A percentile compares a stretch with the other conserved stretches of the same genome.
phyloP scores from a whole-genome alignment of 1,140 invertebrate species.

The Himalopsyche phryganea region DNA sequence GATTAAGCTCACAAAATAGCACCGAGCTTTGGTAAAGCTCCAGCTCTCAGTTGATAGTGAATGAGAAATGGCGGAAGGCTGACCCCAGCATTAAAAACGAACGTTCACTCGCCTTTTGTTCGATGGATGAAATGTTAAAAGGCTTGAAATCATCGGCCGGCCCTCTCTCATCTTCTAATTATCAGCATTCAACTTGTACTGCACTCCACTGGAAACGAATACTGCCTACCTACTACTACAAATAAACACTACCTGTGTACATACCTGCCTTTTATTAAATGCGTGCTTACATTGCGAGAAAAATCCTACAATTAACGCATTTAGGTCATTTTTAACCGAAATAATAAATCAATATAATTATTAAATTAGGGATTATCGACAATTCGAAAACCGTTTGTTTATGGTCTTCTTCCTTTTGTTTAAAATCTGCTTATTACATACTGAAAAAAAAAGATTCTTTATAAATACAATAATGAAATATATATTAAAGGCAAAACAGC shows the following conservation, averaged over 20 bases:
- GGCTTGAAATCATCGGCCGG: slow-evolving; percentile 29
- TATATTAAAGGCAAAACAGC: too few relatives aligned
- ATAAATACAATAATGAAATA: too few relatives aligned
- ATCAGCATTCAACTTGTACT: slow-evolving; percentile 23
- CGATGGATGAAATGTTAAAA: slow-evolving; percentile 18
- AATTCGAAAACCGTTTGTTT: too few relatives aligned
- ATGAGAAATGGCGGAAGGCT: slow-evolving; percentile 20
- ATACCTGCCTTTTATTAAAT: too few relatives aligned
- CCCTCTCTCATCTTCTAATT: slow-evolving; percentile 29
- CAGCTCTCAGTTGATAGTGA: slow-evolving; percentile 8
- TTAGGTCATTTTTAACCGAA: too few relatives aligned
- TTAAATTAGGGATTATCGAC: too few relatives aligned
- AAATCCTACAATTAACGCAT: too few relatives aligned
- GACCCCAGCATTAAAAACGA: slow-evolving; percentile 30
- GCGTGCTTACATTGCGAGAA: too few relatives aligned
- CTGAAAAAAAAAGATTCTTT: too few relatives aligned
- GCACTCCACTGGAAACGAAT: not conserved
- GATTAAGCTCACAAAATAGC: not conserved
- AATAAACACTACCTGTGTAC: not conserved
- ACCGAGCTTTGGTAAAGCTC: slow-evolving; percentile 11
- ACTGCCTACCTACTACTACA: not conserved
- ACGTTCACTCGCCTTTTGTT: slow-evolving; percentile 29
- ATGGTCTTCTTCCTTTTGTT: too few relatives aligned
- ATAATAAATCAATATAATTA: too few relatives aligned
- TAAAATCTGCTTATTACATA: too few relatives aligned